Evolutionary conservation across 2,888 invertebrate species (phyloP).

Genomic region (Meiosimyza platycephala): DNA sequence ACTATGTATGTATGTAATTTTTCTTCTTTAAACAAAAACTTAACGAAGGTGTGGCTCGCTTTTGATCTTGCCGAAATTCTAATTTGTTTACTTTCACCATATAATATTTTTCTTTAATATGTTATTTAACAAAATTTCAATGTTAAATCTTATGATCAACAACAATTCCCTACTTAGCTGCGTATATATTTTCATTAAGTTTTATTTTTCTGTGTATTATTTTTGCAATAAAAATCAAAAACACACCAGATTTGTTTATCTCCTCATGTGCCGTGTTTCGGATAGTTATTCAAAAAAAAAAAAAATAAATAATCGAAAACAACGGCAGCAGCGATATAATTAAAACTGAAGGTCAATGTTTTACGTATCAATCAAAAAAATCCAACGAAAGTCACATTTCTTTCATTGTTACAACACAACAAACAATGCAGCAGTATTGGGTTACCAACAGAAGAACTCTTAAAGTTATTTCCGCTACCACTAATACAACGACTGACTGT

Average conservation of each 20-base stretch:
- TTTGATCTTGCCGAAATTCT: no score
- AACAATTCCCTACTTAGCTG: no score
- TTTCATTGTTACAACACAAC: slow-evolving; percentile 17
- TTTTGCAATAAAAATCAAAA: slow-evolving; percentile 10
- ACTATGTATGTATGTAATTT: no score
- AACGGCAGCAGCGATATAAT: neutral
- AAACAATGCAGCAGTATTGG: neutral
- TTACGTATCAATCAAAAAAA: slow-evolving; percentile 12
- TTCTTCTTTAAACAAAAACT: no score
- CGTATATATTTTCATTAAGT: slow-evolving; percentile 29
- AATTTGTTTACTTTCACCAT: no score
- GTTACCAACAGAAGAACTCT: no score
- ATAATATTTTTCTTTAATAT: no score
- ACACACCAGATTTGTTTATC: slow-evolving; percentile 19
- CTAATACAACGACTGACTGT: neutral
- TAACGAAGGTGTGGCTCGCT: no score
- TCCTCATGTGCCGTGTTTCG: neutral
- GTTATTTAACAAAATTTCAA: no score
- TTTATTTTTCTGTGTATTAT: neutral
- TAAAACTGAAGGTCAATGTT: slow-evolving; percentile 22
- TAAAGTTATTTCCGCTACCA: slow-evolving; percentile 23
- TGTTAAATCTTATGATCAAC: no score
- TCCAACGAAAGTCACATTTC: slow-evolving; percentile 6
- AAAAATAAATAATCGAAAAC: slow-evolving; percentile 7
- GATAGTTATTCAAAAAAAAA: neutral